These are phyloP conservation scores for Petromus typicus DNA, from an alignment of 2,113 vertebrate species.

Conservation along the genomic window DNA sequence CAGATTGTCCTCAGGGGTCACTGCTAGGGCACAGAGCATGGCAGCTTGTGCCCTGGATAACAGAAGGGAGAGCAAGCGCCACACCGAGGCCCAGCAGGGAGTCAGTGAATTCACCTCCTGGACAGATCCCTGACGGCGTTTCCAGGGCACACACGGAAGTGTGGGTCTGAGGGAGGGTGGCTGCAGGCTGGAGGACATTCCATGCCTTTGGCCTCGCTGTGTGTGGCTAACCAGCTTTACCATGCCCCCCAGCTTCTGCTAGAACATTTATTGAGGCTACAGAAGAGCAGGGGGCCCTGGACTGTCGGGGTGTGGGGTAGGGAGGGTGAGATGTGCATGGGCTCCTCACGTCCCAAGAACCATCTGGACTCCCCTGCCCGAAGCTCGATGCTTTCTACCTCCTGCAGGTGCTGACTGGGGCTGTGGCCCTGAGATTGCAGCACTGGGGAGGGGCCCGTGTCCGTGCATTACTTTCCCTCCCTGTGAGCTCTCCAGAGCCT, in stretches of 20 bases:
- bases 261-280: neutral
- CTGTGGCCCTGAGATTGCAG: neutral
- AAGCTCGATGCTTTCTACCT: neutral
- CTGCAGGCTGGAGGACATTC: neutral
- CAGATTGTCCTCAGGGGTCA: no score
- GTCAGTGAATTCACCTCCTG: neutral
- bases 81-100: no score
- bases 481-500: neutral
- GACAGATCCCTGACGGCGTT: neutral
- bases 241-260: neutral
- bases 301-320: neutral
- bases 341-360: neutral
- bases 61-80: neutral
- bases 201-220: neutral
- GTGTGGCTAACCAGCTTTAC: neutral
- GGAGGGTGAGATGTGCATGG: neutral
- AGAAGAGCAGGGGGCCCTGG: neutral
- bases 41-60: neutral
- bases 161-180: neutral
- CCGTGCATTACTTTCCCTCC: neutral
- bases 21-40: neutral
- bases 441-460: neutral
- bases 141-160: neutral
- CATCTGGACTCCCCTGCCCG: neutral
- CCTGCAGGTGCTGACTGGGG: neutral